phyloP scores from a whole-genome alignment of 2,797 vertebrate species.

The Galaxias olidus region DNA sequence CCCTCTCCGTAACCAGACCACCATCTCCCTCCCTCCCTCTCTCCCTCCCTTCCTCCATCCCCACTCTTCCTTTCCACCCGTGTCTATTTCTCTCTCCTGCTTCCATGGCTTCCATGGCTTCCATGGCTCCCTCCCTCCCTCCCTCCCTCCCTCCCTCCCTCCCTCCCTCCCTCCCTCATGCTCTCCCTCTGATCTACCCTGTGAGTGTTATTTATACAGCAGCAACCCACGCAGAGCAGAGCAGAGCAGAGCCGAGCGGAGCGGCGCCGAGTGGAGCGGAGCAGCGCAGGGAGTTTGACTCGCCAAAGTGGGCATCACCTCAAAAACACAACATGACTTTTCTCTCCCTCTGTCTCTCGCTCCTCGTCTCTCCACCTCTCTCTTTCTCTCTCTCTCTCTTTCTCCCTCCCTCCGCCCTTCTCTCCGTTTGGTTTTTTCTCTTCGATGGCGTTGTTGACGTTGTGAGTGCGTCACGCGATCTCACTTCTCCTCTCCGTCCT shows the following conservation, averaged over 20 bases:
- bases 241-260: slow-evolving; percentile 63
- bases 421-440: slow-evolving; percentile 24
- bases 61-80: slow-evolving; percentile 44
- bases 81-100: slow-evolving; percentile 36
- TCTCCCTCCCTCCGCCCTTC: slow-evolving; percentile 35
- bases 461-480: not conserved
- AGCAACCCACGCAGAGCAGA: slow-evolving; percentile 70
- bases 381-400: slow-evolving; percentile 24
- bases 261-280: too few species aligned
- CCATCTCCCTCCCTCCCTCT: not conserved
- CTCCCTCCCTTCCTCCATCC: slow-evolving; percentile 33
- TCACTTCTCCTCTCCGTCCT: slow-evolving; percentile 1
- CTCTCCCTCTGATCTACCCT: slow-evolving; percentile 64
- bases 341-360: slow-evolving; percentile 26
- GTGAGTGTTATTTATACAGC: slow-evolving; percentile 77
- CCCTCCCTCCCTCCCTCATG: slow-evolving; percentile 19
- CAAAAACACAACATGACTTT: slow-evolving; percentile 60
- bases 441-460: slow-evolving; percentile 19
- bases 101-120: slow-evolving; percentile 12
- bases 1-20: not conserved
- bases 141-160: slow-evolving; percentile 38
- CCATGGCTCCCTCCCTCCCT: slow-evolving; percentile 40
- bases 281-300: slow-evolving; percentile 74
- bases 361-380: slow-evolving; percentile 17
- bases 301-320: slow-evolving; percentile 78